Percentiles rank a stretch among this genome's conserved stretches.
Evolutionary conservation across 2,888 invertebrate genomes (phyloP).

Genomic region (Smittia aterrima): DNA sequence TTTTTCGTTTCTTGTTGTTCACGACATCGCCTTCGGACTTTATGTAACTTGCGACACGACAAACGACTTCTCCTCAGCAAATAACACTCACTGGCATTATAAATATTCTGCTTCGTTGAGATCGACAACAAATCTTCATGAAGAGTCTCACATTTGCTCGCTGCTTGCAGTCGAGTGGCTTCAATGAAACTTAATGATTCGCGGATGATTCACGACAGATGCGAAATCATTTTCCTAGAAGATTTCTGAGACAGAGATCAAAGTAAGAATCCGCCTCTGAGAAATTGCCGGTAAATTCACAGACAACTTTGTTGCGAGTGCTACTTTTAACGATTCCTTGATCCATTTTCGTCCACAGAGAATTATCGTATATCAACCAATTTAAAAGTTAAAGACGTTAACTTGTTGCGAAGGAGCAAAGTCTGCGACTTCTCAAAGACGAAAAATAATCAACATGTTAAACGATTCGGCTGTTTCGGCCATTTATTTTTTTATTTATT

Average conservation of each 20-base stretch:
- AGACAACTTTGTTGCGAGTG: not conserved
- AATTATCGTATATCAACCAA: not conserved
- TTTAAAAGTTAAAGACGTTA: not conserved
- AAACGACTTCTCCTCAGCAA: not conserved
- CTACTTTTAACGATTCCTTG: conserved; percentile 47
- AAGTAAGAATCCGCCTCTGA: too few relatives aligned
- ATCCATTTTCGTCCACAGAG: conserved; percentile 50
- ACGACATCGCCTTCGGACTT: conserved; percentile 24
- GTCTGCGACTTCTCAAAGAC: not conserved
- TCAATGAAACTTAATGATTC: not conserved
- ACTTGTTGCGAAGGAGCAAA: not conserved
- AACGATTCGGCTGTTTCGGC: not conserved
- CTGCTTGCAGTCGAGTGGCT: not conserved
- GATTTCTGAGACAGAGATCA: too few relatives aligned
- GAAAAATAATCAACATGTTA: not conserved
- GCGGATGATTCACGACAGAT: not conserved
- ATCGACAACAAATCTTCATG: not conserved
- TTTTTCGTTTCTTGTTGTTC: not conserved
- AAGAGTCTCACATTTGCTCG: conserved; percentile 17
- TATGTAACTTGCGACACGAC: conserved; percentile 25
- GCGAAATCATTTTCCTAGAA: not conserved
- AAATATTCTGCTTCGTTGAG: not conserved
- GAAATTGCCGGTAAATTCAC: too few relatives aligned
- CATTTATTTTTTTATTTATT: conserved; percentile 34
- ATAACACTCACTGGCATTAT: not conserved